Evolutionary conservation across 2,113 vertebrate species (phyloP), one percentile per base, ranked within the genome.

Genomic region (Poeciliopsis turrubarensis): DNA sequence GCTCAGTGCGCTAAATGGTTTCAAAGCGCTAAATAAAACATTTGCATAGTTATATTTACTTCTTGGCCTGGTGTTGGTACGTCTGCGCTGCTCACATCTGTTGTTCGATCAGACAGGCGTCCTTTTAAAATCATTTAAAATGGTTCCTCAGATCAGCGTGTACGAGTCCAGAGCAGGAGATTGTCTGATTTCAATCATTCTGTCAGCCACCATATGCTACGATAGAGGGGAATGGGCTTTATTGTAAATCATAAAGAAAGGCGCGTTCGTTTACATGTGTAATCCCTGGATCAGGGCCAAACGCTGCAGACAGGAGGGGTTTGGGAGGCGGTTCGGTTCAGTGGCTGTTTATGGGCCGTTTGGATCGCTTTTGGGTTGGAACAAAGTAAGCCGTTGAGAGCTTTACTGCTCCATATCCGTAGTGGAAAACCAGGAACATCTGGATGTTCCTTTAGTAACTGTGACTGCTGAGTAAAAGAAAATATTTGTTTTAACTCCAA

Each of bases 281-380:
- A 34, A 85, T 79, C 71, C 70, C 41, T 86, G 87, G 84, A 80
- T 77, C 78, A 12, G 63, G 62, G 75, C 85, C 89, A 89, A 75
- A 32, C 82, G 75, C 85, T 81, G 47, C 85, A 84, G 77, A 5
- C 77, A 65, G 68, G 79, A 72, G 78, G 68, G 72, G 81, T 57
- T 62, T 77, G 77, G 75, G 70, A 81, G 80, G 60, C 30, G 71
- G 51, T 25, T 70, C 10, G 29, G 61, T 75, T 85, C 80, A 22
- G 17, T 47, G 70, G 57, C 14, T 34, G 81, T 78, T 79, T 65
- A 64, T 61, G 68, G 79, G 72, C 77, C 66, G 19, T 69, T 69
- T 74, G 65, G 30, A 65, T 65, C 76, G 79, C 5, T 67, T 29
- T 27, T 10, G 19, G 30, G 47, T 65, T 63, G 71, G 62, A 83